Evolutionary conservation across 1,140 invertebrate species (phyloP).

Genomic region (Drosophila nigromelanica): DNA sequence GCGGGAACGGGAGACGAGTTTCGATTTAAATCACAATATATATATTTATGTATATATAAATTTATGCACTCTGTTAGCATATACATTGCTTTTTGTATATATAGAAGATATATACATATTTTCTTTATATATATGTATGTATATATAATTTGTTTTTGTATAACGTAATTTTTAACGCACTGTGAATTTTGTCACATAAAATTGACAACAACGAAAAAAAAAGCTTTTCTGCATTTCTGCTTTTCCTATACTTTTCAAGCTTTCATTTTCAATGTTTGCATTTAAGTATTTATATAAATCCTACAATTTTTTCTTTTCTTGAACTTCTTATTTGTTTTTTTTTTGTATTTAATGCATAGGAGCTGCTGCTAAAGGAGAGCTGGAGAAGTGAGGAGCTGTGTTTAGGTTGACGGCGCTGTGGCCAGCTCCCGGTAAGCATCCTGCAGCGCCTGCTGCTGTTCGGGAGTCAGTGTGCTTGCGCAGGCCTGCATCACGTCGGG

Average conservation of each 20-base stretch:
- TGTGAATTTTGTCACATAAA: slow-evolving; percentile 3
- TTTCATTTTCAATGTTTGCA: slow-evolving; percentile 22
- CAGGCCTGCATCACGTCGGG: slow-evolving; percentile 93
- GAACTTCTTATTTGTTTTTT: background rate
- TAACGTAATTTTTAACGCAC: slow-evolving; percentile 6
- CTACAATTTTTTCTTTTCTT: slow-evolving; percentile 21
- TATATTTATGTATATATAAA: slow-evolving; percentile 56
- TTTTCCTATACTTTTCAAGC: slow-evolving; percentile 31
- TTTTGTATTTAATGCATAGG: slow-evolving; percentile 11
- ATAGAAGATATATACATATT: slow-evolving; percentile 17
- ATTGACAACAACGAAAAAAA: slow-evolving; percentile 9
- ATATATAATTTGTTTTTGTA: slow-evolving; percentile 6
- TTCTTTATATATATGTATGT: background rate
- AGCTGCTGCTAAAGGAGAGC: slow-evolving; percentile 10
- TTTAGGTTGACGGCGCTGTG: slow-evolving; percentile 43
- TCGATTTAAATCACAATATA: slow-evolving; percentile 76
- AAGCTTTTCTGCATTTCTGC: slow-evolving; percentile 16
- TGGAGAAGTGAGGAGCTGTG: slow-evolving; percentile 1
- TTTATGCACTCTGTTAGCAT: slow-evolving; percentile 15
- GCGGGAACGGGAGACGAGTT: slow-evolving; percentile 63
- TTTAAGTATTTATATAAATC: slow-evolving; percentile 25
- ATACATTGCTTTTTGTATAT: slow-evolving; percentile 31
- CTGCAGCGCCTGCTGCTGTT: slow-evolving; percentile 93
- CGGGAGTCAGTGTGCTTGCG: slow-evolving; percentile 88
- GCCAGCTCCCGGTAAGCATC: slow-evolving; percentile 85